A percentile compares a stretch with the other conserved stretches of the same genome.
These are phyloP conservation scores for Hippolais icterina DNA, from an alignment of 2,113 vertebrate species.

Conservation along the genomic window DNA sequence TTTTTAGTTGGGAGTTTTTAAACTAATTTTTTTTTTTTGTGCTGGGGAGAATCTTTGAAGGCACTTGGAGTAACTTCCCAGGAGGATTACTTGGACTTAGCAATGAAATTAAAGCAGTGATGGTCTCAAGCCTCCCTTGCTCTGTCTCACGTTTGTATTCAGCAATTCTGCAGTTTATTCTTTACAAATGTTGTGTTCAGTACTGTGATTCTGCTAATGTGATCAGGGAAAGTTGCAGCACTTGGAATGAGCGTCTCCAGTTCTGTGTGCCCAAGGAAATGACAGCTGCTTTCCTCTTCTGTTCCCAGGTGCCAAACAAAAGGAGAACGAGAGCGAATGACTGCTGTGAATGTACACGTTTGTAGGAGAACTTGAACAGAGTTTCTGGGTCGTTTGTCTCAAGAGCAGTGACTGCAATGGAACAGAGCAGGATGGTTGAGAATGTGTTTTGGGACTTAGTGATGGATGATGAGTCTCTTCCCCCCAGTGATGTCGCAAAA, in stretches of 20 bases:
- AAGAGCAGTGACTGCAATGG: conserved; percentile 61
- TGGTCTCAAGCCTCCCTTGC: rapidly evolving
- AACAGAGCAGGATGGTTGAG: conserved; percentile 62
- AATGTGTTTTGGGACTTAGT: conserved; percentile 68
- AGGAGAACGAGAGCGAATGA: conserved; percentile 85
- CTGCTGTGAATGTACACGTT: neutral
- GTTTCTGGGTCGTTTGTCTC: conserved; percentile 74
- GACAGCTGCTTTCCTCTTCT: neutral
- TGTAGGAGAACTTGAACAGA: conserved; percentile 70
- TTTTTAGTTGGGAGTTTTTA: neutral
- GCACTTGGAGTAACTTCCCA: neutral
- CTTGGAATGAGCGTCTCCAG: neutral
- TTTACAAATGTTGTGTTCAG: neutral
- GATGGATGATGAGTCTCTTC: conserved; percentile 67
- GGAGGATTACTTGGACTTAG: neutral
- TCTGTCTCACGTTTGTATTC: neutral
- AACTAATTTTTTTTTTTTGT: neutral
- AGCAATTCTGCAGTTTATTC: neutral
- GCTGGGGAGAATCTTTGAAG: neutral
- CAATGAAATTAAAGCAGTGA: neutral
- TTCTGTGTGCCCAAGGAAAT: neutral
- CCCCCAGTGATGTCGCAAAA: conserved; percentile 71
- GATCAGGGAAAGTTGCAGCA: neutral
- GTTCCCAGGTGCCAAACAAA: conserved; percentile 83
- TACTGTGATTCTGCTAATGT: rapidly evolving